Conservation (phyloP, 1,140 invertebrate genomes). For the Panagrolaimus sp. region DNA sequence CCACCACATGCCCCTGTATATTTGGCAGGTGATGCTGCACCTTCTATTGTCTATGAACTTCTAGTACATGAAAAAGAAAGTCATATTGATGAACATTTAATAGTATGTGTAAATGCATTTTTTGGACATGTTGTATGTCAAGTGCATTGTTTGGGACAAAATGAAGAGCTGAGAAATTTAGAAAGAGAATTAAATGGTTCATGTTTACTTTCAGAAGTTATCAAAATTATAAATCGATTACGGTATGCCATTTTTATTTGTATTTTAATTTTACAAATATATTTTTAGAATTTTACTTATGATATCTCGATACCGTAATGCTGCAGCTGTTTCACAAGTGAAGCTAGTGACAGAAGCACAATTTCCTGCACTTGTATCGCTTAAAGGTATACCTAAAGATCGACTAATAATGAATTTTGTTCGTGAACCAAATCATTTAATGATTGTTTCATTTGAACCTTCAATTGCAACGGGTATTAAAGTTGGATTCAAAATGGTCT, state of each 20-base stretch:
- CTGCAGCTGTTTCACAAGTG: neutral
- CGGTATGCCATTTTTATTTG: neutral
- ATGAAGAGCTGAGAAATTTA: neutral
- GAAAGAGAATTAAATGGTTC: slow-evolving; percentile 10
- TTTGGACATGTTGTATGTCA: slow-evolving; percentile 32
- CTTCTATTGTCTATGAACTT: slow-evolving; percentile 27
- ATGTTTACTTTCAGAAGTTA: neutral
- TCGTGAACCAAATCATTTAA: neutral
- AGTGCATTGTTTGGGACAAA: slow-evolving; percentile 24
- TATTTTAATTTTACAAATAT: neutral
- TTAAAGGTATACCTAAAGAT: neutral
- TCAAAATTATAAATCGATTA: neutral
- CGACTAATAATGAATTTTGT: neutral
- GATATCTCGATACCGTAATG: neutral
- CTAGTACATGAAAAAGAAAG: slow-evolving; percentile 16
- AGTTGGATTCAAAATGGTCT: neutral
- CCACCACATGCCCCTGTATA: slow-evolving; percentile 64
- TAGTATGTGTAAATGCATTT: slow-evolving; percentile 32
- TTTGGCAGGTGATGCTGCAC: slow-evolving; percentile 27
- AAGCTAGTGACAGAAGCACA: neutral
- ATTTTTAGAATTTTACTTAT: neutral
- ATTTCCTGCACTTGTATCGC: neutral
- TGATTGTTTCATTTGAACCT: neutral
- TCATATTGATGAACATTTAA: slow-evolving; percentile 20
- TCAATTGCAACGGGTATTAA: neutral